Evolutionary conservation across 2,888 invertebrate genomes (phyloP).

Genomic region (Colletes collaris): DNA sequence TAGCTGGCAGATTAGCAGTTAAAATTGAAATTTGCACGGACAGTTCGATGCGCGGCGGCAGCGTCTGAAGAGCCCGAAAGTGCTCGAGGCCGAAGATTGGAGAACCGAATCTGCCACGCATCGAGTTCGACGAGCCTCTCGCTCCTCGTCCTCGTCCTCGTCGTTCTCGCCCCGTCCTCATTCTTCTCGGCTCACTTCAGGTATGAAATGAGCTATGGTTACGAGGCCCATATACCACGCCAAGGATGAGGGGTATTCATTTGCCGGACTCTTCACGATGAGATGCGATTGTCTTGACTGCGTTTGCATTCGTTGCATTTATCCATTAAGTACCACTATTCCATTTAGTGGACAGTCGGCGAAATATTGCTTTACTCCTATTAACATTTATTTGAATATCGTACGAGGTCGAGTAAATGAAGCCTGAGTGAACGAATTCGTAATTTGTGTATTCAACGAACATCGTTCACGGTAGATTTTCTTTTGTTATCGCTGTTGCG

Average conservation of each 20-base stretch:
- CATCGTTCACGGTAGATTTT: neutral
- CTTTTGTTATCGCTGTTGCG: constrained; percentile 1
- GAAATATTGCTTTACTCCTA: too few species aligned
- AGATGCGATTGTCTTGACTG: constrained; percentile 30
- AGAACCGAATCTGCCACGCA: constrained; percentile 81
- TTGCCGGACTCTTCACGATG: constrained; percentile 13
- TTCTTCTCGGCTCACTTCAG: constrained; percentile 57
- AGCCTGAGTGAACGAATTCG: constrained; percentile 14
- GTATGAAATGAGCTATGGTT: constrained; percentile 80
- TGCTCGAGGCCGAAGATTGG: constrained; percentile 73
- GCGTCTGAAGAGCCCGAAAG: constrained; percentile 82
- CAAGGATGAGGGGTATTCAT: constrained; percentile 34
- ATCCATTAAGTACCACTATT: too few species aligned
- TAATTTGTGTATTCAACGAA: constrained; percentile 15
- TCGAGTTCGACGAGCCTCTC: constrained; percentile 71
- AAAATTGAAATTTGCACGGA: constrained; percentile 83
- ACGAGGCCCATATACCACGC: constrained; percentile 73
- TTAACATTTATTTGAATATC: too few species aligned
- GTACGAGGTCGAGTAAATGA: too few species aligned
- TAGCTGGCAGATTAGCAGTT: constrained; percentile 83
- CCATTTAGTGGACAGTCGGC: too few species aligned
- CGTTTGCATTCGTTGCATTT: constrained; percentile 31
- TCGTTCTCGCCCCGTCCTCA: constrained; percentile 45
- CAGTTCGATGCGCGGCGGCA: constrained; percentile 83
- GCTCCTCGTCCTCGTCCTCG: constrained; percentile 37